Evolutionary conservation across 2,113 vertebrate genomes (phyloP).

Genomic region (Pteropus alecto): DNA sequence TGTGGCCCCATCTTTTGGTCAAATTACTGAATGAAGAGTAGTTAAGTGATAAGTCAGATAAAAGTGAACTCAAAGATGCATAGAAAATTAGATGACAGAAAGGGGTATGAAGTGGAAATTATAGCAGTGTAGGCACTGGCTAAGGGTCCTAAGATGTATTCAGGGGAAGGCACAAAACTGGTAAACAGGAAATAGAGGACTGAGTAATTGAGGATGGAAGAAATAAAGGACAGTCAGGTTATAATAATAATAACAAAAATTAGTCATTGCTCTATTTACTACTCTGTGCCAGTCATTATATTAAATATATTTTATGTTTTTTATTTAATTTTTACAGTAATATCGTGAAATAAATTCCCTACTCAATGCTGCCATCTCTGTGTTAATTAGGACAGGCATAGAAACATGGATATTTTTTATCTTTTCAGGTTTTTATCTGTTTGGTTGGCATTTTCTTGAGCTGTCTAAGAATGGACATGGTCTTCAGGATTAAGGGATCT

Average conservation of each 20-base stretch:
- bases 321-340: neutral
- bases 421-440: neutral
- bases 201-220: neutral
- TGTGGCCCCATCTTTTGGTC: neutral
- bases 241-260: neutral
- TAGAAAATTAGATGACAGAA: neutral
- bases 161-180: neutral
- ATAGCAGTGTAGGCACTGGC: accelerated
- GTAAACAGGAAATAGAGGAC: neutral
- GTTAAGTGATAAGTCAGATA: neutral
- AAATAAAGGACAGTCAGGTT: neutral
- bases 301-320: neutral
- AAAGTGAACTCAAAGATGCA: neutral
- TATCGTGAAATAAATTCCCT: neutral
- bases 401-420: neutral
- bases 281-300: neutral
- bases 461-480: neutral
- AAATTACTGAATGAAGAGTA: neutral
- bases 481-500: neutral
- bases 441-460: neutral
- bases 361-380: neutral
- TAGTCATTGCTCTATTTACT: neutral
- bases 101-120: neutral
- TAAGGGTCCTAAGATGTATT: neutral
- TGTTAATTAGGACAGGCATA: neutral